Base-by-base conservation (phyloP, 1,140 invertebrate genomes). In the Trachymyrmex cornetzi region DNA sequence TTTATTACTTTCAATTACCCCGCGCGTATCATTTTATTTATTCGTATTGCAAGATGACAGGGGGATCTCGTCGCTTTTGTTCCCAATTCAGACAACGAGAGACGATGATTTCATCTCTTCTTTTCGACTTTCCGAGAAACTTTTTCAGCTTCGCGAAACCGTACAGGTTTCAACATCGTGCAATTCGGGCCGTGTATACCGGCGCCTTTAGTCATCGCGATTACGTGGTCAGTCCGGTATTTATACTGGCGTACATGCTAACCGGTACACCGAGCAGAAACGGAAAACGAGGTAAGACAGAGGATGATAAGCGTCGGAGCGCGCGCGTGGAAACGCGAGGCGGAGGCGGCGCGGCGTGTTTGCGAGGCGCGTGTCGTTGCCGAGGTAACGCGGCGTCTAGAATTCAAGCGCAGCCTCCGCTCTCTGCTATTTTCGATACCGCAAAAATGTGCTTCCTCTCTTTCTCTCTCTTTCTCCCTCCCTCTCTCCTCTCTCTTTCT, bases 281-380 rank as follows among this genome's bases (percentile, higher is more conserved):
- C 48, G 50, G 77, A 57, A 71, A 80, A 84, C 55, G 69, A 63
- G 80, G 77, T 55, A 69, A 80, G 77, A 67, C 50, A 59, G 86
- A 87, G 44, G 61, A 67, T 79, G 66, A 77, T 80, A 77, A 38
- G 79, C 86, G 44, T 44, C 59, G 24, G 24, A n/a, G n/a, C 63
- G 59, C 24, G 77, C 24, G 57, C n/a, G 57, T 22, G 53, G 71
- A 59, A 61, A 50, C 14, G 50, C 77, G 53, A 55, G n/a, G 57
- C 77, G 61, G 80, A 87, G 74, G 79, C 57, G 85, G 34, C 61
- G 24, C 63, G 85, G 24, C 53, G 22, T 55, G 84, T 66, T 48
- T 63, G 88, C 85, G 48, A 81, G 22, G 55, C 38, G 84, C 90
- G 91, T 91, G 88, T 90, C 87, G 91, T 92, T 92, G 85, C 90